These are phyloP conservation scores for Phaethornis superciliosus DNA, from an alignment of 2,113 vertebrate species.

Conservation along the genomic window DNA sequence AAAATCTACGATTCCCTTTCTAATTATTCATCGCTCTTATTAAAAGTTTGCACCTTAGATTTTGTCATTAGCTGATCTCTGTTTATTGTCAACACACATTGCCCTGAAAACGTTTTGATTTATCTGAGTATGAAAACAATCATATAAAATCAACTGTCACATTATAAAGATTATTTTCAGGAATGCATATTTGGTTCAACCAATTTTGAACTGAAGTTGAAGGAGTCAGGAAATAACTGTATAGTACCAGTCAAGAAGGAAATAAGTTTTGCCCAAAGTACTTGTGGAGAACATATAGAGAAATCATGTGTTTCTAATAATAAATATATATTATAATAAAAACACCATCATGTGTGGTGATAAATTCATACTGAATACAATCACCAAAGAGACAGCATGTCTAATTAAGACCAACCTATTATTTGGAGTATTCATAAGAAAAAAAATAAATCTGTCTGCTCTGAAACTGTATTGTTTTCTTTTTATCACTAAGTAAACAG, in stretches of 20 bases:
- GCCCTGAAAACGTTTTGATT: conserved; percentile 10
- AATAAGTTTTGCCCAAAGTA: conserved; percentile 24
- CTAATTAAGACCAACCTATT: conserved; percentile 71
- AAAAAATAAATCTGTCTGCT: conserved; percentile 21
- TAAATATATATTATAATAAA: not conserved
- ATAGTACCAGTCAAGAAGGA: conserved; percentile 3
- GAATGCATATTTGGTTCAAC: conserved; percentile 5
- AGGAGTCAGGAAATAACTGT: not conserved
- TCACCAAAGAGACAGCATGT: conserved; percentile 65
- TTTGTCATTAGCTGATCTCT: not conserved
- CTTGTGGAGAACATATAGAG: conserved; percentile 8
- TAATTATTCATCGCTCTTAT: not conserved
- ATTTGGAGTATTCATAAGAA: conserved; percentile 74
- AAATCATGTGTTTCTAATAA: conserved; percentile 29
- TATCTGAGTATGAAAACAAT: not conserved
- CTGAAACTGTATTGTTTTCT: conserved; percentile 65
- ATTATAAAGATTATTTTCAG: conserved; percentile 7
- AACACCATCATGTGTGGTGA: conserved; percentile 15
- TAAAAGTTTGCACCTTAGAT: not conserved
- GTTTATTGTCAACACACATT: not conserved
- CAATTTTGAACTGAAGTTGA: conserved; percentile 1
- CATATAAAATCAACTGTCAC: not conserved
- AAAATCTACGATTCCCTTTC: not conserved
- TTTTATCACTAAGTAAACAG: conserved; percentile 68
- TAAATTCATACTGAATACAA: conserved; percentile 35